phyloP scores from a whole-genome alignment of 37 sponge, comb jelly and placozoan genomes.

The Theonella swinhoei region DNA sequence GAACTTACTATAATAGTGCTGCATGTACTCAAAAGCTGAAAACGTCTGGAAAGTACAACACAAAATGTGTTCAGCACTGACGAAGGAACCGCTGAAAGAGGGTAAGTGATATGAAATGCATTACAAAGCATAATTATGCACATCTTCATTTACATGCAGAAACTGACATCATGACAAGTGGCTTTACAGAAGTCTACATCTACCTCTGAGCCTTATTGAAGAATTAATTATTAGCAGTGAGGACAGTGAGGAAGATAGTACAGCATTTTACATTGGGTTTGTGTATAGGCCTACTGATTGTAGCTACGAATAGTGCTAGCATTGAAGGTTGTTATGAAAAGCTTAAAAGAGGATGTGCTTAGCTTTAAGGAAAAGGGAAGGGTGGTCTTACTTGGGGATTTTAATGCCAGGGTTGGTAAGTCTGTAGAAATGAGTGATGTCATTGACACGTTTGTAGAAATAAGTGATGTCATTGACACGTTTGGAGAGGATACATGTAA shows the following conservation, averaged over 20 bases:
- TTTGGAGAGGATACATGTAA: too few species aligned
- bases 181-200: neutral
- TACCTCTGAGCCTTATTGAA: neutral
- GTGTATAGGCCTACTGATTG: too few species aligned
- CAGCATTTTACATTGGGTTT: too few species aligned
- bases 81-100: neutral
- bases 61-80: neutral
- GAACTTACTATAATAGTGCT: neutral
- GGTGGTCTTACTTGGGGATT: too few species aligned
- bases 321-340: too few species aligned
- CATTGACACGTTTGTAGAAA: too few species aligned
- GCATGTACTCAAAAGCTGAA: neutral
- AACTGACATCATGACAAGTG: neutral
- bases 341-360: too few species aligned
- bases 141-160: neutral
- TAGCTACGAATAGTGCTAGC: too few species aligned
- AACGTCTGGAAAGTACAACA: neutral
- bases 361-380: too few species aligned
- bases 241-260: slow-evolving; percentile 22
- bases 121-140: neutral
- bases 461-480: too few species aligned
- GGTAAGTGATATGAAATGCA: neutral
- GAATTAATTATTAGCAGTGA: slow-evolving; percentile 11
- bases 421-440: too few species aligned
- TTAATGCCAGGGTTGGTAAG: too few species aligned